Evolutionary conservation across 1,140 invertebrate genomes (phyloP), one percentile per base, ranked within the genome.

Genomic region (Neodiprion pinetum): DNA sequence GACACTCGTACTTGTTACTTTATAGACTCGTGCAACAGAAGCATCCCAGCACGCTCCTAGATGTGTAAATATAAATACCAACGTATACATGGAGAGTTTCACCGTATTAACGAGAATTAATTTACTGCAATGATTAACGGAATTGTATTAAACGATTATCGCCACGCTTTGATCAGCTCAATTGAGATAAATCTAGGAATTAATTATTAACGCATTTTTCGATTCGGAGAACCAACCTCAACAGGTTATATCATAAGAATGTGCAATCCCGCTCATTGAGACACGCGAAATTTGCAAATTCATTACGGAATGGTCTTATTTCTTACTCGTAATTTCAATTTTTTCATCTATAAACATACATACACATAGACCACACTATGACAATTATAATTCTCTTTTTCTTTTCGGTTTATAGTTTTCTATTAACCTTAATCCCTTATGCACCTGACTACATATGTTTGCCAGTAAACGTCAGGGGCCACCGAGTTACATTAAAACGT

Each of bases 401-500:
- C 28, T 40, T 40, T 40, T 40, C 28, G 11, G 53, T 9, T 61
- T 61, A 61, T 61, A 9, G 53, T 61, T 61, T 61, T 61, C 53
- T 61, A 61, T 61, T 9, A 61, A 61, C 53, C 53, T 61, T 61
- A 61, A 61, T 61, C 53, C 53, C n/a, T 61, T 61, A 61, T 17
- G n/a, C 53, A 61, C 53, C 53, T 61, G 53, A 61, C 53, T 61
- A 1, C 28, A 9, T 4, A 61, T 9, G 53, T 61, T 61, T 61
- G 53, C 53, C 53, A 61, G 53, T 61, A 61, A 61, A 61, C 53
- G 9, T 61, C 53, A 61, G n/a, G n/a, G 53, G 53, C 53, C 53
- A 61, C 53, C 53, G 53, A 61, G 53, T 61, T 61, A 61, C 53
- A 61, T 61, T 61, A 61, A 61, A 61, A 61, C 53, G 53, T 61